These are phyloP conservation scores for Myodes glareolus DNA, from an alignment of 2,113 vertebrate genomes.

Conservation along the genomic window DNA sequence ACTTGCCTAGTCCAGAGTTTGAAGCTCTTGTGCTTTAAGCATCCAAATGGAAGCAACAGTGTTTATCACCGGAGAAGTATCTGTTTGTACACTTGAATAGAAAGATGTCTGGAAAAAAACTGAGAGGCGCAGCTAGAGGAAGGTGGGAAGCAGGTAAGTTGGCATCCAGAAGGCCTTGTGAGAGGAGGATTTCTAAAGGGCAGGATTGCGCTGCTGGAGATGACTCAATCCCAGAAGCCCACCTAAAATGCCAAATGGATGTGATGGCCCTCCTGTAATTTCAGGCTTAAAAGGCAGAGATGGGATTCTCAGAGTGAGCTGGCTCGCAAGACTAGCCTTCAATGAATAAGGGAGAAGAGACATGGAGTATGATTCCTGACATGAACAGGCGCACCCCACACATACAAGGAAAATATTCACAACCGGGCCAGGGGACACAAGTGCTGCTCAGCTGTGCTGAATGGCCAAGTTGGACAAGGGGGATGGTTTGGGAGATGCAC, in stretches of 20 bases:
- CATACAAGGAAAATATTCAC: background rate
- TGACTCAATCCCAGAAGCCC: background rate
- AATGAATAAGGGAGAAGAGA: background rate
- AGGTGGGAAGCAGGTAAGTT: background rate
- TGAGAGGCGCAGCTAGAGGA: background rate
- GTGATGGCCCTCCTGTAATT: background rate
- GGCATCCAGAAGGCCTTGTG: background rate
- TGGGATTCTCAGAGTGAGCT: background rate
- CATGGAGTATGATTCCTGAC: background rate
- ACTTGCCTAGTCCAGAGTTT: background rate
- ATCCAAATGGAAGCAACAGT: background rate
- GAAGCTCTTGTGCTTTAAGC: background rate
- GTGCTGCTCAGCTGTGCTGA: background rate
- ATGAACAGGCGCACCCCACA: background rate
- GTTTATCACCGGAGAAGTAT: background rate
- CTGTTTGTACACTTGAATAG: background rate
- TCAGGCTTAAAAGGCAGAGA: background rate
- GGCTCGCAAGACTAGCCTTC: background rate
- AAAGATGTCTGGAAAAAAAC: background rate
- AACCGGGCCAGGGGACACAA: background rate
- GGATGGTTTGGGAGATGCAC: background rate
- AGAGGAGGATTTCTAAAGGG: background rate
- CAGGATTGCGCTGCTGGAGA: background rate
- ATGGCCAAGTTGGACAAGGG: background rate
- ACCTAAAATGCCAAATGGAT: background rate